Evolutionary conservation across 2,113 vertebrate genomes (phyloP).

Genomic region (Alaudala cheleensis): DNA sequence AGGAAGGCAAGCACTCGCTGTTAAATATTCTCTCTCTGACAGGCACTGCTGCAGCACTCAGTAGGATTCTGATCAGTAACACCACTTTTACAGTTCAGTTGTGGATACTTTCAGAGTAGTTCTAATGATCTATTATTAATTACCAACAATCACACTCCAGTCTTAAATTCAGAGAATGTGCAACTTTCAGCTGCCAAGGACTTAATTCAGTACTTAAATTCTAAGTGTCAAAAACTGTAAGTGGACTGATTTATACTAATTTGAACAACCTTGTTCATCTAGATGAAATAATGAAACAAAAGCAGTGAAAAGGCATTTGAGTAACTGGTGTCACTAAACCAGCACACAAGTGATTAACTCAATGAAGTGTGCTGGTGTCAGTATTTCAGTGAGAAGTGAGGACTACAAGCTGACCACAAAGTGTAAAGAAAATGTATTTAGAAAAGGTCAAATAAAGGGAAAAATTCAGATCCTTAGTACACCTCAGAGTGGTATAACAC

Average conservation of each 20-base stretch:
- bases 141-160: conserved; percentile 29
- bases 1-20: neutral
- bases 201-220: conserved; percentile 16
- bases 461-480: neutral
- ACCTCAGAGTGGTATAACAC: neutral
- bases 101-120: conserved; percentile 26
- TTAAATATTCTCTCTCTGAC: neutral
- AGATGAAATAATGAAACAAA: conserved; percentile 22
- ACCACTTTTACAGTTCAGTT: neutral
- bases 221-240: neutral
- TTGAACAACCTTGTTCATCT: neutral
- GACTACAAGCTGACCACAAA: neutral
- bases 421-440: neutral
- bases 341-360: neutral
- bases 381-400: neutral
- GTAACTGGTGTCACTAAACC: neutral
- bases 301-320: neutral
- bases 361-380: neutral
- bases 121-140: conserved; percentile 60
- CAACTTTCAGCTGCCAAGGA: conserved; percentile 33
- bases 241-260: conserved; percentile 34
- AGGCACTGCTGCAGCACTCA: neutral
- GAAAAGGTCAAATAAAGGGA: neutral
- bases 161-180: conserved; percentile 25
- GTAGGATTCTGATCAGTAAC: neutral